Conservation (phyloP, 2,797 vertebrate species). For the Schizopygopsis malacanthus region DNA sequence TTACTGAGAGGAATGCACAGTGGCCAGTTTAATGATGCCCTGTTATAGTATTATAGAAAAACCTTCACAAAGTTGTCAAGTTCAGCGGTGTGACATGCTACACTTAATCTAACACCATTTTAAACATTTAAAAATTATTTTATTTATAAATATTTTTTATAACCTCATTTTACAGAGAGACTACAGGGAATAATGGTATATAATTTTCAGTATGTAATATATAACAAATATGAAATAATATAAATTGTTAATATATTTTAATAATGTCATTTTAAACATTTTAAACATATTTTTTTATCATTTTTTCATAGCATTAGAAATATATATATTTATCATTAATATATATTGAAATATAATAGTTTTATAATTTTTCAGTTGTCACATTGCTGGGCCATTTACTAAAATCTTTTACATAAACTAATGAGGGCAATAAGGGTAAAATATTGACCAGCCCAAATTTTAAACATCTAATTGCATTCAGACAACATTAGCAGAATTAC, state of each 20-base stretch:
- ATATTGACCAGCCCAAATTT: neutral
- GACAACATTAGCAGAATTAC: neutral
- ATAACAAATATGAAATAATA: no score
- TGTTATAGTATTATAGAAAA: neutral
- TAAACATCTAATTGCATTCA: neutral
- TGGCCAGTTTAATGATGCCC: neutral
- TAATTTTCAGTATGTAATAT: neutral
- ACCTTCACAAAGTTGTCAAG: neutral
- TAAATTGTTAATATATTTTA: no score
- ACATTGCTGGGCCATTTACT: neutral
- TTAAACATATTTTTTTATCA: no score
- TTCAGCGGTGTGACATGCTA: neutral
- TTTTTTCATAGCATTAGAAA: no score
- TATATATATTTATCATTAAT: no score
- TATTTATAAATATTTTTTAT: neutral
- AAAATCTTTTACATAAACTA: neutral
- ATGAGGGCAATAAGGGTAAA: neutral
- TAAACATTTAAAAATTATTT: neutral
- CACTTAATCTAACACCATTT: neutral
- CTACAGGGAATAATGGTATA: neutral
- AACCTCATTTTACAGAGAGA: neutral
- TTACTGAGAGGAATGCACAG: constrained; percentile 20
- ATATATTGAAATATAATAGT: neutral
- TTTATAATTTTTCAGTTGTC: neutral
- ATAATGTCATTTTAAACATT: no score